Percentiles rank a stretch among this genome's conserved stretches.
phyloP scores from a whole-genome alignment of 1,140 invertebrate genomes.

The Pogonomyrmex californicus region DNA sequence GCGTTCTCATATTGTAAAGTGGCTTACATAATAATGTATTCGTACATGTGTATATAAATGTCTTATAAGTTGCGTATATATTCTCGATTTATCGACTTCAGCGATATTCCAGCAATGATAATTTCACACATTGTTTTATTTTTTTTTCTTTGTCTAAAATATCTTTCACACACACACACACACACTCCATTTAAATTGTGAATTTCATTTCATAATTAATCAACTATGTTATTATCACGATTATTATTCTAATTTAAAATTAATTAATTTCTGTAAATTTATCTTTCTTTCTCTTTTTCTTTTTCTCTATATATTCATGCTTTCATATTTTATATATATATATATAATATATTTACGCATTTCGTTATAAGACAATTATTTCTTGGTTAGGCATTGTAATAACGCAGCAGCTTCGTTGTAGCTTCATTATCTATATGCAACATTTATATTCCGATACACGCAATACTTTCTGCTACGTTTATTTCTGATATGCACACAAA shows the following conservation, averaged over 20 bases:
- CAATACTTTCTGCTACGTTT: not conserved
- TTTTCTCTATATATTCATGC: too few species aligned
- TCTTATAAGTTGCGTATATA: not conserved
- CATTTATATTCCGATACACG: not conserved
- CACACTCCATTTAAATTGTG: too few species aligned
- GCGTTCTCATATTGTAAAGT: not conserved
- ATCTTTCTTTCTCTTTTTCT: not conserved
- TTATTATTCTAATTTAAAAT: not conserved
- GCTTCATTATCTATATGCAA: not conserved
- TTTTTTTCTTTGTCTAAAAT: not conserved
- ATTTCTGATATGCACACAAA: not conserved
- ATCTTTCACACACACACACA: too few species aligned
- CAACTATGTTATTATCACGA: not conserved
- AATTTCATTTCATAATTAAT: too few species aligned
- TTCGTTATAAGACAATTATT: too few species aligned
- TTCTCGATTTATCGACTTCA: not conserved
- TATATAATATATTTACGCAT: too few species aligned
- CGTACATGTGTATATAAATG: not conserved
- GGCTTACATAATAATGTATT: not conserved
- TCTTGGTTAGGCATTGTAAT: too few species aligned
- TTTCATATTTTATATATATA: too few species aligned
- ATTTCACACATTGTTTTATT: constrained; percentile 8
- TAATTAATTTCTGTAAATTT: not conserved
- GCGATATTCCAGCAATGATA: not conserved
- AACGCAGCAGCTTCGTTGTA: too few species aligned